Percentiles rank a stretch among this genome's conserved stretches.
These are phyloP conservation scores for Acanthosepion esculentum DNA, from an alignment of 2,888 invertebrate genomes.

Conservation along the genomic window DNA sequence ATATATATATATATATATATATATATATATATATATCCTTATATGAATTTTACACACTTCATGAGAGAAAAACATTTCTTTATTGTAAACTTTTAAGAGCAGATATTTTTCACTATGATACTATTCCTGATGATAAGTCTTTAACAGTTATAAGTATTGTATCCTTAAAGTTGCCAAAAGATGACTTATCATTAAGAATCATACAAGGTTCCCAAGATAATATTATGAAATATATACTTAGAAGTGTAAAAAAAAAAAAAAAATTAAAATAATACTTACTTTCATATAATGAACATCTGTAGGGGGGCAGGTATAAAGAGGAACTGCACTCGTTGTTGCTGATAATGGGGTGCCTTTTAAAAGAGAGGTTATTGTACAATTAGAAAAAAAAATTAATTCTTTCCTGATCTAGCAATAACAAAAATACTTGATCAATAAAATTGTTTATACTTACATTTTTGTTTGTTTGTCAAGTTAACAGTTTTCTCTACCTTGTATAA, in stretches of 20 bases:
- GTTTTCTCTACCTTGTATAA: slow-evolving; percentile 83
- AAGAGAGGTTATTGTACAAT: background rate
- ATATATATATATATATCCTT: too few species aligned
- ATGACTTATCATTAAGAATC: too few species aligned
- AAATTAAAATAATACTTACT: slow-evolving; percentile 41
- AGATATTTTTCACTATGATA: too few species aligned
- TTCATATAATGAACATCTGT: slow-evolving; percentile 50
- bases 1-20: too few species aligned
- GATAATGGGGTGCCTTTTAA: slow-evolving; percentile 24
- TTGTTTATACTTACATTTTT: slow-evolving; percentile 41
- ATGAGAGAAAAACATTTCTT: too few species aligned
- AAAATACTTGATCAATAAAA: background rate
- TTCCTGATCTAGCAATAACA: background rate
- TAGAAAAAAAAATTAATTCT: background rate
- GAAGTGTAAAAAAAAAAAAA: background rate
- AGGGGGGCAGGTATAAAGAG: slow-evolving; percentile 17
- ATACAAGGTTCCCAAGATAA: too few species aligned
- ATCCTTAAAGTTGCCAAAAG: too few species aligned
- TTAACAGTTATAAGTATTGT: too few species aligned
- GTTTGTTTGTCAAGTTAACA: background rate
- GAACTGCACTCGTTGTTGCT: background rate
- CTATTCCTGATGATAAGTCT: too few species aligned
- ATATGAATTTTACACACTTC: too few species aligned
- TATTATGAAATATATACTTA: too few species aligned
- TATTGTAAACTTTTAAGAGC: too few species aligned